These are phyloP conservation scores for Xanthostigma xanthostigma DNA, from an alignment of 2,888 invertebrate species.

Conservation along the genomic window DNA sequence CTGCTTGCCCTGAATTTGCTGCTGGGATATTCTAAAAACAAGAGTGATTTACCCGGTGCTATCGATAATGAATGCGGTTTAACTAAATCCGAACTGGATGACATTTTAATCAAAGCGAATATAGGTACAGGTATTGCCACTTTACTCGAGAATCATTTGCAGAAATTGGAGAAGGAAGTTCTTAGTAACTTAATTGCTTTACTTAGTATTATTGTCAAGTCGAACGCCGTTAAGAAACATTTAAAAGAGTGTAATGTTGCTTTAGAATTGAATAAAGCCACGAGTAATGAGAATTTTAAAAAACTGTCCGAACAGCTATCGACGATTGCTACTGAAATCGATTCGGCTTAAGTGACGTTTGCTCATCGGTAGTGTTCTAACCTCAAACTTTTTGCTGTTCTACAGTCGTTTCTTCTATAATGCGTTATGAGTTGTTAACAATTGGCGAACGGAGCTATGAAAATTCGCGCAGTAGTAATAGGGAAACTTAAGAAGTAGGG, in stretches of 20 bases:
- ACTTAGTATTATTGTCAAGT: background rate
- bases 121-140: constrained; percentile 3
- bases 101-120: constrained; percentile 1
- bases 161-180: constrained; percentile 3
- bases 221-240: background rate
- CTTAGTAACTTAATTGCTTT: constrained; percentile 2
- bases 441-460: too few relatives aligned
- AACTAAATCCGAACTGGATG: background rate
- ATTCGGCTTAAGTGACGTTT: too few relatives aligned
- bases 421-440: too few relatives aligned
- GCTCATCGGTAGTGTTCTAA: too few relatives aligned
- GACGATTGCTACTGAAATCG: too few relatives aligned
- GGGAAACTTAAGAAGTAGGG: too few relatives aligned
- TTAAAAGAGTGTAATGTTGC: constrained; percentile 1
- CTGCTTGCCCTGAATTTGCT: constrained; percentile 56
- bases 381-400: too few relatives aligned
- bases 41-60: background rate
- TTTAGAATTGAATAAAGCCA: constrained; percentile 2
- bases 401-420: too few relatives aligned
- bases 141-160: background rate
- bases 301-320: background rate
- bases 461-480: too few relatives aligned
- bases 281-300: constrained; percentile 1
- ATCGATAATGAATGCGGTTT: background rate
- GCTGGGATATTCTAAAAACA: constrained; percentile 23